Base-by-base conservation (phyloP, 2,888 invertebrate species). In the Flexamia atlantica region DNA sequence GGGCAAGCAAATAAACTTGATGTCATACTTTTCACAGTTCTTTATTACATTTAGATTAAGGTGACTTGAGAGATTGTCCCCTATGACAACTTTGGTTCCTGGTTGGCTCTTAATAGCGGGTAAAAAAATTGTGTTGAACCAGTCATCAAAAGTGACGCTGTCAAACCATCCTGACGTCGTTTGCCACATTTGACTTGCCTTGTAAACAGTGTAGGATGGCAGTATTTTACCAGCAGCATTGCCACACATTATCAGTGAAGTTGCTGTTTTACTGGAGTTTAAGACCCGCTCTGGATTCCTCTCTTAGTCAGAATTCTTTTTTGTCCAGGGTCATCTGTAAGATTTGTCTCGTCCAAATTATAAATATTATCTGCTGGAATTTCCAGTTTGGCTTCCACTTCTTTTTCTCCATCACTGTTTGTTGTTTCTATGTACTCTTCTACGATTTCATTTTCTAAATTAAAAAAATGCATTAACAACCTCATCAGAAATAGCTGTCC, bases 181-280 rank as follows among this genome's bases (percentile, higher is more conserved):
- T 50, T 9, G 10, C 50, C 50, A 50, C 10, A 50, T 9, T 17
- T 50, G 10, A 9, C n/a, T n/a, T n/a, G 50, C 50, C 17, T 50
- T 50, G n/a, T 50, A 50, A 17, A 50, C n/a, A n/a, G 17, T 50
- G 50, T 50, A 50, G 50, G 88, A 87, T 5, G 90, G 90, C 30
- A 90, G 85, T 1, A 89, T 23, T 64, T 86, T 84, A 3, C 90
- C 90, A 82, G 85, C 87, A 12, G 90, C 90, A 64, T 88, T 88
- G 12, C 87, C 89, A 81, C 89, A 88, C 83, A 90, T 87, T 90
- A 91, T 91, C 2, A 90, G 28, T 3, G 89, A 30, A 20, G 72
- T 60, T 9, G 23, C 53, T 30, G 83, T 81, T 85, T 90, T 90
- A 17, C 88, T 40, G 0, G 86, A 83, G 82, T 90, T 88, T 82